Base-by-base conservation (phyloP, 1,140 invertebrate species). In the Phthorimaea operculella region DNA sequence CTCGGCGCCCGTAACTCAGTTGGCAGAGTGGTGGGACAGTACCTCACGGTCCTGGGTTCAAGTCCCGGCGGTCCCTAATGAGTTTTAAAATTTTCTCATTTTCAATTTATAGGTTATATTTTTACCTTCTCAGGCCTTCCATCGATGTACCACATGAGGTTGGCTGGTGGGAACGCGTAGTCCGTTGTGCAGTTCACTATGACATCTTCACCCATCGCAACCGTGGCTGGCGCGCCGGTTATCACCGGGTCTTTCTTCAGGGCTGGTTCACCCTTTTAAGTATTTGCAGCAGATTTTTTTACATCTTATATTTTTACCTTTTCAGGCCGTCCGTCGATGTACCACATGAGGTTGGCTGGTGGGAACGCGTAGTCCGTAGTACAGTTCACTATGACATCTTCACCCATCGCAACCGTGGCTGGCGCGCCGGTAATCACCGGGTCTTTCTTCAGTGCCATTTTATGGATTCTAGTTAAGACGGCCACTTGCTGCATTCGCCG, bases 81-180 rank as follows among this genome's bases (percentile, higher is more conserved):
- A 28, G 2, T 28, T 28, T 6, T 28, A n/a, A n/a, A n/a, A n/a
- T 28, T 28, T 2, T 28, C 21, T 28, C 2, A 3, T 42, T 42
- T n/a, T 2, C 14, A 8, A 7, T 36, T 12, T 12, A 42, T 42
- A 11, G 14, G 39, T 42, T 6, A 28, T 28, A 28, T 28, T 4
- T 28, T 28, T 62, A 83, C 80, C 64, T 64, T 71, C 50, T 82
- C 76, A 0, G 69, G 70, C 51, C 67, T 74, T 6, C 74, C 77
- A 34, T 84, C 81, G 21, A 84, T 70, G 57, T 67, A 82, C 81
- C 81, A 82, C 21, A 74, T 58, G 33, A 84, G 73, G 33, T 78
- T 82, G 0, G 81, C 76, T 0, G 79, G 73, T 0, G 81, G 81
- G 70, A 79, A 72, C 0, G 77, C 72, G 0, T 74, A 68, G 0